phyloP scores from a whole-genome alignment of 2,797 vertebrate species.

The Lutjanus argentimaculatus region DNA sequence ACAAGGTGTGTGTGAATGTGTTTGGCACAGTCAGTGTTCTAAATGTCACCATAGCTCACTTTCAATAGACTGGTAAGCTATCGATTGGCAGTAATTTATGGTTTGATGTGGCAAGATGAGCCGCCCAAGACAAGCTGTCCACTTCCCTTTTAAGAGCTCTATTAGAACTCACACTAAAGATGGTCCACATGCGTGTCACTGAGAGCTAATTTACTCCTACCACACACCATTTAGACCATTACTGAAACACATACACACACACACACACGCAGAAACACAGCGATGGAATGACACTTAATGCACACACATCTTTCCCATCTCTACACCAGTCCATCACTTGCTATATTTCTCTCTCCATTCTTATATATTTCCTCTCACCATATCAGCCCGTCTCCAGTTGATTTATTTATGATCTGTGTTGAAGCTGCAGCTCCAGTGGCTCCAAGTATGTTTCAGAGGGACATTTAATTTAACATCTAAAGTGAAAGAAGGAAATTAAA shows the following conservation, averaged over 20 bases:
- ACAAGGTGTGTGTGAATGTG: constrained; percentile 11
- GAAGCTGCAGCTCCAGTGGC: constrained; percentile 55
- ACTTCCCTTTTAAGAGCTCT: constrained; percentile 86
- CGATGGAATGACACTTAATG: constrained; percentile 70
- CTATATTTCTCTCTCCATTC: constrained; percentile 66
- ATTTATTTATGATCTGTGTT: constrained; percentile 76
- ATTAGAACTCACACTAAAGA: constrained; percentile 83
- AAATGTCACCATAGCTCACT: constrained; percentile 86
- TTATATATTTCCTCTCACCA: constrained; percentile 60
- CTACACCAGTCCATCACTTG: constrained; percentile 67
- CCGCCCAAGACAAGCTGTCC: constrained; percentile 83
- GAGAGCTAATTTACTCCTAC: constrained; percentile 85
- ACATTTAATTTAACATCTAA: constrained; percentile 78
- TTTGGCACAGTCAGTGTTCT: constrained; percentile 64
- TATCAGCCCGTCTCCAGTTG: constrained; percentile 59
- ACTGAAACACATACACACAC: constrained; percentile 62
- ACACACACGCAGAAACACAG: constrained; percentile 49
- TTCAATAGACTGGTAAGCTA: constrained; percentile 88
- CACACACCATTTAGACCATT: constrained; percentile 84
- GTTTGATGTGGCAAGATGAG: constrained; percentile 83
- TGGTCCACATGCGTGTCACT: constrained; percentile 75
- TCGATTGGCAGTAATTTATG: constrained; percentile 89
- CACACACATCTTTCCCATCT: constrained; percentile 66
- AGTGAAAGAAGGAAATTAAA: constrained; percentile 74
- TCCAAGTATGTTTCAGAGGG: constrained; percentile 65